Evolutionary conservation across 2,888 invertebrate genomes (phyloP), one percentile per base, ranked within the genome.

Genomic region (Epistrophella euchroma): DNA sequence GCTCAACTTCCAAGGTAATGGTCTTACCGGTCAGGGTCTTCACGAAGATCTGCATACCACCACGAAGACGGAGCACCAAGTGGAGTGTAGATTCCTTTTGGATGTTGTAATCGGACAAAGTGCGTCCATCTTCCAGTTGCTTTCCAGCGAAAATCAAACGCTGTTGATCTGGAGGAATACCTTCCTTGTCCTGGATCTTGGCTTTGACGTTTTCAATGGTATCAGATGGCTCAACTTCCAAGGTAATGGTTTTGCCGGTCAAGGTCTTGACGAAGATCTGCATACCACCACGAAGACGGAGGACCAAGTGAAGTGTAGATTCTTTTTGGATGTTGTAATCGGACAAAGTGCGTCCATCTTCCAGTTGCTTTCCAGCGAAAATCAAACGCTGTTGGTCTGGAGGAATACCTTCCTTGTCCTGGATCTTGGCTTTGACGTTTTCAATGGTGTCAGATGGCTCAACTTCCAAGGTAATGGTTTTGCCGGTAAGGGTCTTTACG

Each of bases 1-100:
- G 88, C 17, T 88, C 88, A 13, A 88, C 88, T 56, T 88, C 88
- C 68, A 88, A 66, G 2, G 88, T 88, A 85, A 56, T 90, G 32
- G 90, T 90, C 17, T 90, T 90, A 0, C 90, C 90, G 0, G 90
- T 90, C 55, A 90, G 43, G 0, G 90, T 90, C 66, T 90, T 90
- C 0, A 90, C 90, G 19, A 90, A 90, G 73, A 90, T 90, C 17
- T 90, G 90, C 90, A 91, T 89, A 66, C 99, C 98, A 93, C 98
- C 98, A 88, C 97, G 94, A 70, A 98, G 94, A 89, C 98, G 94
- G 83, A 97, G 93, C 89, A 97, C 97, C 90, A 97, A 93, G 91
- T 97, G 97, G n/a, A 97, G 94, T 0, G 97, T 97, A 0, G 97
- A 97, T 93, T 97, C 97, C 93, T 98, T 97, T 93, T 98, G 97